These are phyloP conservation scores for Hyposoter dolosus DNA, from an alignment of 2,888 invertebrate species.

Conservation along the genomic window DNA sequence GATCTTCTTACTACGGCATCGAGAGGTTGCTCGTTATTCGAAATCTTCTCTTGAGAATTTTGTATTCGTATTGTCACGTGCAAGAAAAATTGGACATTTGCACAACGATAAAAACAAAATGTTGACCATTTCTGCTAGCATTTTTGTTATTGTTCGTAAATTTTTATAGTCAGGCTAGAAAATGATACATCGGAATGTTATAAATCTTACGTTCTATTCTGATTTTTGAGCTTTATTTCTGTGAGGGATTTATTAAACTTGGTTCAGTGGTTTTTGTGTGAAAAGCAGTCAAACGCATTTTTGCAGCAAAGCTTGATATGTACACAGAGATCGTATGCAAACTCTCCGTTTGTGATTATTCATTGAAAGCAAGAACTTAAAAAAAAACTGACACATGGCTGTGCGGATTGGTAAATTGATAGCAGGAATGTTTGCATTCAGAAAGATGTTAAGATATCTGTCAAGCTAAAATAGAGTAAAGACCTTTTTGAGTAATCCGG, in stretches of 20 bases:
- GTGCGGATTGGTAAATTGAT: neutral
- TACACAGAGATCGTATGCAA: neutral
- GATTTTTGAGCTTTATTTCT: too few relatives aligned
- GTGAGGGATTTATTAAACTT: too few relatives aligned
- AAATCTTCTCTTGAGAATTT: conserved; percentile 4
- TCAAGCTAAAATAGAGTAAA: neutral
- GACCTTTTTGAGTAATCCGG: conserved; percentile 6
- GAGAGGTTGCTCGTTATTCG: conserved; percentile 7
- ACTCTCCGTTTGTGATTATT: neutral
- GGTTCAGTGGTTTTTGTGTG: too few relatives aligned
- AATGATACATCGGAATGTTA: too few relatives aligned
- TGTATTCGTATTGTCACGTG: neutral
- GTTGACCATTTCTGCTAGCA: too few relatives aligned
- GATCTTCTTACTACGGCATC: neutral
- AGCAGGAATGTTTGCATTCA: neutral
- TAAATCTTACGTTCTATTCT: too few relatives aligned
- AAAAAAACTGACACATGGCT: neutral
- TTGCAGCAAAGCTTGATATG: too few relatives aligned
- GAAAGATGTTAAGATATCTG: conserved; percentile 9
- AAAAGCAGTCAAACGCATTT: too few relatives aligned
- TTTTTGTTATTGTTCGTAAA: too few relatives aligned
- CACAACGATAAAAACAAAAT: too few relatives aligned
- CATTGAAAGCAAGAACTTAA: neutral
- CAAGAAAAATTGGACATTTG: neutral
- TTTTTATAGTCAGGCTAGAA: too few relatives aligned